These are phyloP conservation scores for Norana najaformis DNA, from an alignment of 2,888 invertebrate genomes.

Conservation along the genomic window DNA sequence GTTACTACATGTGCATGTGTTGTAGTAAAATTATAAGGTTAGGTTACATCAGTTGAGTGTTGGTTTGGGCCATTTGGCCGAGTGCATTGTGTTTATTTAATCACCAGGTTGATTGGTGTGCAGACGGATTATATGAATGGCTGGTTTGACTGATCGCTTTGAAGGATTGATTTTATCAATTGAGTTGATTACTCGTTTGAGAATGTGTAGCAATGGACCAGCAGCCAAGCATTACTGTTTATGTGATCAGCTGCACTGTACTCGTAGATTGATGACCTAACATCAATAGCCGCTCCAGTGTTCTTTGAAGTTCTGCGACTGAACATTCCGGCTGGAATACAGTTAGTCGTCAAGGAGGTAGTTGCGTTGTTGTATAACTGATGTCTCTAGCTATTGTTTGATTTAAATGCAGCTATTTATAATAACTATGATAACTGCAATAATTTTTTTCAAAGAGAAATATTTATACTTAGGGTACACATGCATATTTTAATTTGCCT, in stretches of 20 bases:
- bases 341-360: constrained; percentile 67
- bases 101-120: not conserved
- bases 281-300: constrained; percentile 69
- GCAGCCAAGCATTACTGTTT: not conserved
- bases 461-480: not conserved
- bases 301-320: constrained; percentile 77
- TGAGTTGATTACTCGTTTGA: not conserved
- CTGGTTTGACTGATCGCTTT: not conserved
- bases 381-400: not conserved
- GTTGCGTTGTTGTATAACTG: not conserved
- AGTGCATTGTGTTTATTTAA: not conserved
- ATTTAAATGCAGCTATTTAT: not conserved
- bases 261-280: constrained; percentile 62
- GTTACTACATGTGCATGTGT: not conserved
- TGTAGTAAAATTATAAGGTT: not conserved
- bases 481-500: not conserved
- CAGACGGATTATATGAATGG: not conserved
- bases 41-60: not conserved
- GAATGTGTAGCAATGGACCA: not conserved
- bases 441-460: too few species aligned
- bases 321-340: constrained; percentile 78
- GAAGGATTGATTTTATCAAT: not conserved
- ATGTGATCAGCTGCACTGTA: constrained; percentile 31
- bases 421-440: not conserved
- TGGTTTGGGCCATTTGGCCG: not conserved